Evolutionary conservation across 2,888 invertebrate genomes (phyloP), one percentile per base, ranked within the genome.

Genomic region (Neoscelio sp.): DNA sequence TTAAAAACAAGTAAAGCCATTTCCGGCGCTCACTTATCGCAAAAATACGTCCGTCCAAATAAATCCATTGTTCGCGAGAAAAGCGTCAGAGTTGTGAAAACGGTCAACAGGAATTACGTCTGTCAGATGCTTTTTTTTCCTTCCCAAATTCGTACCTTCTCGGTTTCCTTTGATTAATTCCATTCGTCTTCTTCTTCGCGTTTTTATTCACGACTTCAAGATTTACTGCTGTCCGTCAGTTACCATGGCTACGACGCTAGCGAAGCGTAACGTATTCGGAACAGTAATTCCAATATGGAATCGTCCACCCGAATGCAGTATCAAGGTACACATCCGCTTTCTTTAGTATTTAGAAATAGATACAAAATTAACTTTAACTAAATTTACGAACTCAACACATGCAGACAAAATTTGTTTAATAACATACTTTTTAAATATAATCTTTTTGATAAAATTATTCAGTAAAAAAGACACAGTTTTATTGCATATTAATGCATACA

Each of bases 141-240:
- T 40, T 8, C 65, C 79, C 23, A 40, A 79, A 70, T 56, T 70
- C 70, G 65, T 70, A 56, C 74, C 54, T 73, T 26, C 78, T 64
- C 42, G 75, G 70, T 75, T 71, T 71, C 58, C 78, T 75, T 70
- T 78, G 78, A 79, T 81, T 81, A 81, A 81, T 81, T 78, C 81
- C 78, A 81, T 81, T 81, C 74, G 82, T 75, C 79, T 79, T 79
- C 79, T 75, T 79, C 71, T 71, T 60, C 62, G 75, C 75, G 79
- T 79, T 79, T 79, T 79, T 70, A 62, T 68, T 74, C 80, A 67
- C 78, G 80, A 71, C 82, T 80, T 58, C 71, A 80, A 83, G 83
- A 83, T 82, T 82, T 82, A 82, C 83, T 80, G 82, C 79, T 78
- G 80, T 80, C 82, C 80, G 78, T 81, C 82, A 80, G 82, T 77